phyloP scores from a whole-genome alignment of 1,140 invertebrate genomes.

The Manduca sexta region DNA sequence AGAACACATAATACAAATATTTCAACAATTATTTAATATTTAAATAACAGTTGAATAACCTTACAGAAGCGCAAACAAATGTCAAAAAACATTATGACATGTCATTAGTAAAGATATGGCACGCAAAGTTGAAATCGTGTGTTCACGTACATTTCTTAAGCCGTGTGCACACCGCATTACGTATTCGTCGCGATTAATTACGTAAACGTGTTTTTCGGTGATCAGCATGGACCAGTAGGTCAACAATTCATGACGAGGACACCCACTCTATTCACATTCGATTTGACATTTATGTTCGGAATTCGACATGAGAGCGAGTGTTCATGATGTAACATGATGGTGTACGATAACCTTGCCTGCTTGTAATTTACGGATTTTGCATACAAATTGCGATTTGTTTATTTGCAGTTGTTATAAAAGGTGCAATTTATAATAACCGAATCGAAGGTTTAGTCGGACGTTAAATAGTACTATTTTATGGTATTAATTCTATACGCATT shows the following conservation, averaged over 20 bases:
- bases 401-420: conserved; percentile 1
- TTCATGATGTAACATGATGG: not conserved
- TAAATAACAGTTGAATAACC: too few species aligned
- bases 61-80: too few species aligned
- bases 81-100: conserved; percentile 1
- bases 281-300: conserved; percentile 34
- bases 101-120: conserved; percentile 10
- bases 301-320: conserved; percentile 5
- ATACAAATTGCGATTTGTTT: not conserved
- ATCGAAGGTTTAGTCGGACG: not conserved
- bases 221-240: conserved; percentile 23
- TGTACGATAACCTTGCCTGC: not conserved
- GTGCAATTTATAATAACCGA: too few species aligned
- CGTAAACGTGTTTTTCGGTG: conserved; percentile 28
- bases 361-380: too few species aligned
- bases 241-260: conserved; percentile 32
- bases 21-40: too few species aligned
- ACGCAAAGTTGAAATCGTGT: conserved; percentile 7
- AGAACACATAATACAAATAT: too few species aligned
- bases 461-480: too few species aligned
- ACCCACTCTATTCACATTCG: conserved; percentile 12
- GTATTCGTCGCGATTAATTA: conserved; percentile 17
- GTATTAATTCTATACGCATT: too few species aligned
- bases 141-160: conserved; percentile 15
- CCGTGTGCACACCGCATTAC: conserved; percentile 13